phyloP scores from a whole-genome alignment of 2,888 invertebrate genomes.

The Oligia fasciuncula region DNA sequence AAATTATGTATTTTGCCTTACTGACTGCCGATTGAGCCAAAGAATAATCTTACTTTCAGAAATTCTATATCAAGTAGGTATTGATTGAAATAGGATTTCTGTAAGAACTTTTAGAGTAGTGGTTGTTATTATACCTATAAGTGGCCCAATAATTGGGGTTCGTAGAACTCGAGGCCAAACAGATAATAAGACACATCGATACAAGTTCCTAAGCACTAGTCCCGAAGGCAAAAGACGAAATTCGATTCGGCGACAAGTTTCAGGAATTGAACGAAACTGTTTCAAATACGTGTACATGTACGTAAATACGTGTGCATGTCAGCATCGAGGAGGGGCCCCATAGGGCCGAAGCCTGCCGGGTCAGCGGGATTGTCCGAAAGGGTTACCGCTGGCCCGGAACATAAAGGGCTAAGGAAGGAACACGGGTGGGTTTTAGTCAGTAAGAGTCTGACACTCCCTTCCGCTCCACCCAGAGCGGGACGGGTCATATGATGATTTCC shows the following conservation, averaged over 20 bases:
- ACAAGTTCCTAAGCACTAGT: not conserved
- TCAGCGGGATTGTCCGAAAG: too few relatives aligned
- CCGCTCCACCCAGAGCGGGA: too few relatives aligned
- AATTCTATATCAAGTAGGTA: not conserved
- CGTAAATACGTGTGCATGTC: too few relatives aligned
- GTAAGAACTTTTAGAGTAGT: not conserved
- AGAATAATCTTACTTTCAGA: not conserved
- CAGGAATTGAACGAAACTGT: slow-evolving; percentile 13
- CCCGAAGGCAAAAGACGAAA: slow-evolving; percentile 15
- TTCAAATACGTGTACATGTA: slow-evolving; percentile 20
- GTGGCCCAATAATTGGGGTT: not conserved
- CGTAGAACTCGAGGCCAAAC: not conserved
- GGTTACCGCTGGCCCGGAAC: too few relatives aligned
- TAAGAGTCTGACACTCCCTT: too few relatives aligned
- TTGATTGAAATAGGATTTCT: not conserved
- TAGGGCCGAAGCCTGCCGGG: too few relatives aligned
- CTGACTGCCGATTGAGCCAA: too few relatives aligned
- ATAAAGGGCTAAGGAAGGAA: too few relatives aligned
- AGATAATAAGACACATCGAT: not conserved
- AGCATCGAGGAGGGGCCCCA: too few relatives aligned
- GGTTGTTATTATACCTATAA: not conserved
- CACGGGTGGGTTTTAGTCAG: too few relatives aligned
- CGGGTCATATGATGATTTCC: too few relatives aligned
- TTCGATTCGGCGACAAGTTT: slow-evolving; percentile 31
- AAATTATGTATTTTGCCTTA: too few relatives aligned